These are phyloP conservation scores for Scytalopus superciliaris DNA, from an alignment of 2,113 vertebrate species.

Conservation along the genomic window DNA sequence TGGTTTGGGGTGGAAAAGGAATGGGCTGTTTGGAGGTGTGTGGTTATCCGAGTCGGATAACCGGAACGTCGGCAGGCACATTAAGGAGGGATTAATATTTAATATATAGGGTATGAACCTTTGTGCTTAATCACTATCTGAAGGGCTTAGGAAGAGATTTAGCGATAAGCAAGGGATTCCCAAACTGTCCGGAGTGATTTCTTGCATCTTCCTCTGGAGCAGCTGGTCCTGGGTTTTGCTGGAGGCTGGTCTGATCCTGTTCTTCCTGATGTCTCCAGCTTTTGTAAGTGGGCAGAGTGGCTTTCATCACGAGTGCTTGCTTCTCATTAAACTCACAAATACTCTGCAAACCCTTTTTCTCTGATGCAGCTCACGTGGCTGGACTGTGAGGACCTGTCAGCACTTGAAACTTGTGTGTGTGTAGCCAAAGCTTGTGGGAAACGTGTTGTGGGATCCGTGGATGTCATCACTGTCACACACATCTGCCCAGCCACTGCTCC, in stretches of 20 bases:
- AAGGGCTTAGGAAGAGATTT: conserved; percentile 45
- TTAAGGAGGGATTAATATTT: conserved; percentile 53
- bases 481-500: background rate
- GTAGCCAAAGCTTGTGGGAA: background rate
- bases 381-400: background rate
- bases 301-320: background rate
- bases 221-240: background rate
- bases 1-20: background rate
- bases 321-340: background rate
- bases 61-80: background rate
- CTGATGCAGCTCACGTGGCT: background rate
- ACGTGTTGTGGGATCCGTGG: rapidly evolving
- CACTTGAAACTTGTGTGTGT: background rate
- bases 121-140: conserved; percentile 14
- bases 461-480: rapidly evolving
- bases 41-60: background rate
- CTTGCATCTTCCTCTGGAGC: background rate
- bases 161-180: background rate
- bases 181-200: background rate
- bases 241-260: background rate
- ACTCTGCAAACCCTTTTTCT: background rate
- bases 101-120: background rate
- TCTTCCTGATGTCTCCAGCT: background rate
- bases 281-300: background rate
- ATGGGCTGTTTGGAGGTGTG: background rate